Conservation (phyloP, 2,797 vertebrate genomes). For the Poeciliopsis infans region DNA sequence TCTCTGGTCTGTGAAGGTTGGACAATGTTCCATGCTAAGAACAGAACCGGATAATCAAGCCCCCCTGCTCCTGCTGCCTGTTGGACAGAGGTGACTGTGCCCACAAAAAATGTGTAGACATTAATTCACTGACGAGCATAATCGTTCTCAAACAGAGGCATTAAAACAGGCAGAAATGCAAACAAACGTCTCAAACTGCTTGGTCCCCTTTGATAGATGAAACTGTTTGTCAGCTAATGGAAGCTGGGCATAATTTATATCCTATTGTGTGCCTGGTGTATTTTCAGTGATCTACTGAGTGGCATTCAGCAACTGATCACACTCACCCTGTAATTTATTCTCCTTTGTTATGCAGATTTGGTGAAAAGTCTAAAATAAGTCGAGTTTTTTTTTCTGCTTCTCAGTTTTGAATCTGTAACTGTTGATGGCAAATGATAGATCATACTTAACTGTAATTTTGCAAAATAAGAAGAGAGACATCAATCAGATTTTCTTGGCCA, state of each 20-base stretch:
- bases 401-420: slow-evolving; percentile 19
- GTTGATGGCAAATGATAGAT: slow-evolving; percentile 36
- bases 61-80: slow-evolving; percentile 52
- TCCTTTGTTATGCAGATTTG: slow-evolving; percentile 57
- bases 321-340: slow-evolving; percentile 63
- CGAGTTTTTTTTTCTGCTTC: slow-evolving; percentile 2
- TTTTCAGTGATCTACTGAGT: slow-evolving; percentile 39
- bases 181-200: slow-evolving; percentile 30
- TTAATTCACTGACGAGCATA: slow-evolving; percentile 48
- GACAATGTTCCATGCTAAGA: slow-evolving; percentile 63
- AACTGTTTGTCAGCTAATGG: slow-evolving; percentile 21
- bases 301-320: slow-evolving; percentile 47
- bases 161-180: slow-evolving; percentile 47
- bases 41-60: slow-evolving; percentile 73
- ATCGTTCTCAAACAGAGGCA: slow-evolving; percentile 30
- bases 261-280: slow-evolving; percentile 24
- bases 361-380: slow-evolving; percentile 59
- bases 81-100: slow-evolving; percentile 37
- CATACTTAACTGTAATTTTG: slow-evolving; percentile 7
- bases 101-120: slow-evolving; percentile 37
- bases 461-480: neutral
- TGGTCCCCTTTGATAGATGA: slow-evolving; percentile 37
- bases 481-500: neutral
- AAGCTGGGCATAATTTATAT: slow-evolving; percentile 45
- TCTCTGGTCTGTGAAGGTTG: slow-evolving; percentile 58